Base-by-base conservation (phyloP, 2,888 invertebrate genomes). In the Ctena decussata region DNA sequence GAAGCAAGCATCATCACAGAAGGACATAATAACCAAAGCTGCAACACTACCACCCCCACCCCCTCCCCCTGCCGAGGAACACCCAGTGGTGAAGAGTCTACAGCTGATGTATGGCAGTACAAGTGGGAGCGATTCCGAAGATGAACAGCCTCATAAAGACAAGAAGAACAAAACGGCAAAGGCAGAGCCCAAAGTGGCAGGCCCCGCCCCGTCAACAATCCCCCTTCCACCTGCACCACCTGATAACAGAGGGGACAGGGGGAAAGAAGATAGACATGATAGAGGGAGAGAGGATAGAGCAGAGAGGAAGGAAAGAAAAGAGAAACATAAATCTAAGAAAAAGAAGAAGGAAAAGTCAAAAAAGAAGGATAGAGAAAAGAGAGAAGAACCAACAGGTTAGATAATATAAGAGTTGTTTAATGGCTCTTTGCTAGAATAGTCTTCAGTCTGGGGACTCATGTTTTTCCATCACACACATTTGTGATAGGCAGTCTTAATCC, bases 301-400 rank as follows among this genome's bases (percentile, higher is more conserved):
- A 53, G 92, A 91, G 89, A 91, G 93, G 39, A 91, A 88, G 75
- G 91, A 91, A 60, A 90, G 86, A 78, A 91, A 92, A 80, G 91
- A 93, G 60, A 93, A 92, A 89, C 91, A 93, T 46, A 91, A 92
- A 84, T 91, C 90, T 74, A 79, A 87, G 35, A 79, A 85, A 71
- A 85, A 80, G 57, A 86, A 87, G 41, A 41, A 72, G 24, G 27
- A 72, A 72, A 39, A 77, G 81, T 53, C 82, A 82, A 73, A 27
- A n/a, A 65, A 35, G 65, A 65, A 65, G 21, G 65, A 65, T 32
- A 65, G 35, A 65, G 65, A 65, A 21, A 65, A 21, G 18, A 65
- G 35, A 35, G 65, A 65, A 35, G 65, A 65, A 65, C 1, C 57
- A 21, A 6, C 53, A n/a, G 53, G 53, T 53, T 5, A 53, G 24